Evolutionary conservation across 2,888 invertebrate genomes (phyloP), one percentile per base, ranked within the genome.

Genomic region (Hartigia nigra): DNA sequence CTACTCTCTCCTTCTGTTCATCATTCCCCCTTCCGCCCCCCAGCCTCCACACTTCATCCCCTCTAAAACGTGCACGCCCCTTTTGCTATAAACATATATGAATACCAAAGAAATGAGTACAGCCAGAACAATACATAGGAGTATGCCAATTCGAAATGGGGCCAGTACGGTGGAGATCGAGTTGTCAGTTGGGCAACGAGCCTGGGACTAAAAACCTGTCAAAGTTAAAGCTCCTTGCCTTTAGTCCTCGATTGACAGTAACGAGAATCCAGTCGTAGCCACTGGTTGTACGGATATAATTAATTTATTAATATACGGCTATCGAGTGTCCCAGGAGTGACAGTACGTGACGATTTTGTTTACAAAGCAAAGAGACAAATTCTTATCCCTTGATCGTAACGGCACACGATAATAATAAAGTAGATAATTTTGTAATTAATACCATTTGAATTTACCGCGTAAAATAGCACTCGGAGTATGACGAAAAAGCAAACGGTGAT

Each of bases 401-500:
- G 11, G 3, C 11, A 72, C n/a, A 23, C 72, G 34, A 34, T 12
- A 55, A 55, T 5, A 23, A 23, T 55, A 55, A 55, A 55, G 55
- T 23, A 55, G 9, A 2, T 55, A 23, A 9, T 9, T 23, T 9
- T 55, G 23, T 55, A 23, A 55, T 23, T 23, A 55, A 55, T 74
- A 35, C 55, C 34, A 74, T 70, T 37, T 31, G 14, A 14, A 69
- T 55, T 55, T 55, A 9, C 55, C 55, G 55, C 55, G 55, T 55
- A 31, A 72, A 31, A 31, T 12, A 72, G 72, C 76, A 4, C 55
- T 35, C 72, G 39, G 72, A 92, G 89, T 88, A 94, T 94, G 95
- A 95, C 95, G 92, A 95, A 95, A 92, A 93, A 95, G 91, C 96
- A 96, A 91, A 95, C 96, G 90, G 94, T 96, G 91, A 94, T 95